These are phyloP conservation scores for Sylvilagus bachmani DNA, from an alignment of 2,113 vertebrate genomes.

Conservation along the genomic window DNA sequence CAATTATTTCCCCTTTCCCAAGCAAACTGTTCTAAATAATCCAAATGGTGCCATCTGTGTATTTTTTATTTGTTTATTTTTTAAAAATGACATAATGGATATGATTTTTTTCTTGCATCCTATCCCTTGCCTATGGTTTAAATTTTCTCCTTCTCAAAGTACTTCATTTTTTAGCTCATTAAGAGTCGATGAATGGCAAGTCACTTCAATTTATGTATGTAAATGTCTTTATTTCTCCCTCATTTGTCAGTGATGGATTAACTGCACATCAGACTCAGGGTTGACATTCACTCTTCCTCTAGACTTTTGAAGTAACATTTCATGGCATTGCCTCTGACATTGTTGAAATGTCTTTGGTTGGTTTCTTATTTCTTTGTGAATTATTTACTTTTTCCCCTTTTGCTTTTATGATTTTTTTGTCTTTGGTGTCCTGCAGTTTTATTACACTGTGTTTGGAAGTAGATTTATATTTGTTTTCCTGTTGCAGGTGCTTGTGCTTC, in stretches of 20 bases:
- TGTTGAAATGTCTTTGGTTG: neutral
- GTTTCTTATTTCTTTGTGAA: neutral
- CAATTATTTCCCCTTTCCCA: conserved; percentile 33
- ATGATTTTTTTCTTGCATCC: neutral
- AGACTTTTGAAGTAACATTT: neutral
- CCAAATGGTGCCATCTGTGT: conserved; percentile 4
- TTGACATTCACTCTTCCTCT: conserved; percentile 6
- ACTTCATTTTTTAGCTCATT: neutral
- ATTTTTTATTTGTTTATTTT: conserved; percentile 38
- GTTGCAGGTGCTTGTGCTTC: neutral
- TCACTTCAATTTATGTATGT: neutral
- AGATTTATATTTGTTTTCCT: conserved; percentile 39
- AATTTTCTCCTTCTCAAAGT: conserved; percentile 31
- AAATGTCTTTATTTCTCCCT: neutral
- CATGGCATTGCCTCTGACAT: neutral
- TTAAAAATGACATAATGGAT: neutral
- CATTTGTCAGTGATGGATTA: neutral
- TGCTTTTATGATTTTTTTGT: conserved; percentile 34
- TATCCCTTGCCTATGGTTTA: neutral
- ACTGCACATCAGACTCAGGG: neutral
- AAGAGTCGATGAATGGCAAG: neutral
- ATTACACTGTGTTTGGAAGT: neutral
- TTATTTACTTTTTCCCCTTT: neutral
- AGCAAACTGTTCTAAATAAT: conserved; percentile 23
- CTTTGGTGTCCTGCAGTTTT: neutral